These are phyloP conservation scores for Macrobrachium nipponense DNA, from an alignment of 1,140 invertebrate species.

Conservation along the genomic window DNA sequence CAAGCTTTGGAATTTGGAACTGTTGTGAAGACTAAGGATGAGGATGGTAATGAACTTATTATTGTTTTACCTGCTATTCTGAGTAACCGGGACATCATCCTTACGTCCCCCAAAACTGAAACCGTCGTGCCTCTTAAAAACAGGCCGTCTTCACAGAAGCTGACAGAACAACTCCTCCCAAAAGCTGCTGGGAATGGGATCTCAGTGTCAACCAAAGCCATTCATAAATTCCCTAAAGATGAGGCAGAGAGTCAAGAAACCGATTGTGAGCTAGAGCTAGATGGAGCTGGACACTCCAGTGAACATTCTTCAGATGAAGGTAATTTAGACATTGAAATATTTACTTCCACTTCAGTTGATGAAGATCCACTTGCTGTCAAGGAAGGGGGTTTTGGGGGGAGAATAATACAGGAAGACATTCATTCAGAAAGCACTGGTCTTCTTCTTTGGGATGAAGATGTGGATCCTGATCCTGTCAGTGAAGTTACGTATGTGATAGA, in stretches of 20 bases:
- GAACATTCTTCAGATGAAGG: too few relatives aligned
- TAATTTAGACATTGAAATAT: not conserved
- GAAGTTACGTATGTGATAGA: constrained; percentile 46
- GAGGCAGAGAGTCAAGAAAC: too few relatives aligned
- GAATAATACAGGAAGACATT: constrained; percentile 16
- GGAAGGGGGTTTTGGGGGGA: not conserved
- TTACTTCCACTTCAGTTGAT: not conserved
- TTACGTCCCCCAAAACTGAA: not conserved
- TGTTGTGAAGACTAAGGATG: constrained; percentile 24
- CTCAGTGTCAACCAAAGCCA: too few relatives aligned
- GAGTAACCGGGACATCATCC: constrained; percentile 16
- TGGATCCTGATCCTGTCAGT: not conserved
- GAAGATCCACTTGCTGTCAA: not conserved
- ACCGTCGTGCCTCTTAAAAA: not conserved
- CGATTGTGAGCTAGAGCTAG: too few relatives aligned
- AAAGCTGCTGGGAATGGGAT: too few relatives aligned
- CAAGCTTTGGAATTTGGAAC: constrained; percentile 38
- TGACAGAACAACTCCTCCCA: not conserved
- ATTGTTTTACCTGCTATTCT: constrained; percentile 44
- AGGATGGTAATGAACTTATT: constrained; percentile 37
- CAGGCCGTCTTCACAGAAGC: not conserved
- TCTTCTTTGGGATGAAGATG: constrained; percentile 37
- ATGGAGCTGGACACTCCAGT: too few relatives aligned
- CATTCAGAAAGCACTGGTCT: constrained; percentile 25
- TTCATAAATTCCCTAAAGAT: too few relatives aligned